Base-by-base conservation (phyloP, 1,140 invertebrate species). In the Dreissena polymorpha region DNA sequence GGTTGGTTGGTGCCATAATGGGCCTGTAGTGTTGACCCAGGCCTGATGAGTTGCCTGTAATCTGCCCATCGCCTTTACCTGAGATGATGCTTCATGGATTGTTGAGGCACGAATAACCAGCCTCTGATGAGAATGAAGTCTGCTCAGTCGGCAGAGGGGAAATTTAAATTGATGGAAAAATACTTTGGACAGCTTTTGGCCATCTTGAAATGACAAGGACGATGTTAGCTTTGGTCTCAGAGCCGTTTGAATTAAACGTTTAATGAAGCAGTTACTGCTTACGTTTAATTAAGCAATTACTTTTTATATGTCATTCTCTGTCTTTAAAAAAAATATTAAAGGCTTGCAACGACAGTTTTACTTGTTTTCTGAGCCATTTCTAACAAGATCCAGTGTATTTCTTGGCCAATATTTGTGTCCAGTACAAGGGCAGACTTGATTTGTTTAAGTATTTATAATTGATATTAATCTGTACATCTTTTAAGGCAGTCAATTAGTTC, bases 241-340 rank as follows among this genome's bases (percentile, higher is more conserved):
- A 50, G 29, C 69, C n/a, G n/a, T 55, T 2, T 60, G 16, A 10
- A 60, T 60, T 60, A 5, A n/a, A n/a, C 21, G 70, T 70, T 55
- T 82, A 82, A 82, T 82, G 79, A 82, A 82, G 60, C 71, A 74
- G 18, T 39, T n/a, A 25, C 23, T 21, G 79, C 63, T 68, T n/a
- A n/a, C n/a, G n/a, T n/a, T n/a, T n/a, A n/a, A n/a, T n/a, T n/a
- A n/a, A n/a, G n/a, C n/a, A n/a, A n/a, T n/a, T n/a, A n/a, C n/a
- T n/a, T n/a, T n/a, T n/a, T 65, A 74, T 82, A 82, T 74, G 70
- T 82, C 79, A 82, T 55, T 74, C 70, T 55, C 67, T 50, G 27
- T 67, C 57, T n/a, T 18, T 82, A 73, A 82, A 73, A n/a, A n/a
- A n/a, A n/a, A n/a, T n/a, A n/a, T n/a, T 82, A 82, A 82, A 57